Conservation (phyloP, 2,113 vertebrate genomes). For the Gavia stellata region DNA sequence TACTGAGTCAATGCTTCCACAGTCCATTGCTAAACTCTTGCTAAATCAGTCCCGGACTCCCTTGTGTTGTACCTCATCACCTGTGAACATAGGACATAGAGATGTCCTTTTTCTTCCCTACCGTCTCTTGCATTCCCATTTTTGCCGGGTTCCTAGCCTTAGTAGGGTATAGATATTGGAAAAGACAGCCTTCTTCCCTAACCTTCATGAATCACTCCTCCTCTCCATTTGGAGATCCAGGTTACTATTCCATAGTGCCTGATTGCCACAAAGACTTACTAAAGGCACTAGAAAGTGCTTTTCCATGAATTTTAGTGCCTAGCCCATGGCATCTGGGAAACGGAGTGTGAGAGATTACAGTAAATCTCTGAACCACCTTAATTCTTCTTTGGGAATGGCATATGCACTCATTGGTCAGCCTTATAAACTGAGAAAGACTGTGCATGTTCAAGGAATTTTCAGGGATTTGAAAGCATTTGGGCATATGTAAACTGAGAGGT, state of each 20-base stretch:
- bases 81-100: background rate
- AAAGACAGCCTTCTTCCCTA: background rate
- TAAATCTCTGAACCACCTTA: background rate
- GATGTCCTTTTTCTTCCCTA: background rate
- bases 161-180: no score
- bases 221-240: background rate
- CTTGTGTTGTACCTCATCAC: background rate
- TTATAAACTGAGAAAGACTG: background rate
- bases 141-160: background rate
- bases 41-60: background rate
- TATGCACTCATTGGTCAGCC: background rate
- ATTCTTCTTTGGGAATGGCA: background rate
- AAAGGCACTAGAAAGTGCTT: background rate
- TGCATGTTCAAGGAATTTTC: background rate
- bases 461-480: background rate
- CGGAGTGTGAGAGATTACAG: background rate
- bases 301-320: background rate
- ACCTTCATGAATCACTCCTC: background rate
- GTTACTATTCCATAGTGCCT: background rate
- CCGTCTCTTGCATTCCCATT: background rate
- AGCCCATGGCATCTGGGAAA: background rate
- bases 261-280: background rate
- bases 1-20: conserved; percentile 11
- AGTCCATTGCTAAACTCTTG: background rate
- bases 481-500: background rate